Base-by-base conservation (phyloP, 2,797 vertebrate species). In the Perodicticus potto region DNA sequence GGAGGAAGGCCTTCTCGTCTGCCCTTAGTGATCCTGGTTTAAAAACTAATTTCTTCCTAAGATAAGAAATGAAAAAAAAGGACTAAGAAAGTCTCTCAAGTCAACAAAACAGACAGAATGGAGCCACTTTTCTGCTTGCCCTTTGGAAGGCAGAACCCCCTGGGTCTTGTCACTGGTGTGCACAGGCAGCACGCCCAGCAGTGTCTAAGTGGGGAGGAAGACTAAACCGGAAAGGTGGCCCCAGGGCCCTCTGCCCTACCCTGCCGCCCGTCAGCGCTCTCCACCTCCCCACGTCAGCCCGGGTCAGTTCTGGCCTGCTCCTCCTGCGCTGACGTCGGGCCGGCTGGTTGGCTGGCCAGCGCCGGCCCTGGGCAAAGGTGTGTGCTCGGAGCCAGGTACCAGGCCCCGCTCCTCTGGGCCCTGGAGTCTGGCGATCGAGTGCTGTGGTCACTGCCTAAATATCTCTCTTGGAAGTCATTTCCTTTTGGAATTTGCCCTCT, bases 401-500 rank as follows among this genome's bases (percentile, higher is more conserved):
- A 27, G 67, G 20, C 32, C 59, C 6, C 1, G 55, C 17, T 3
- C 37, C 61, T 55, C 72, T 14, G 32, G 93, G 84, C 19, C 72
- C 55, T 34, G 73, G 83, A 73, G 78, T 57, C 93, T 76, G 59
- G 43, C 0, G 65, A 34, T 69, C 32, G 12, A 40, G 63, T 32
- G 76, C 0, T 2, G 69, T 11, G 94, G 86, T 83, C 89, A 2
- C n/a, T n/a, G 87, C 95, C 65, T 86, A 78, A 94, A 37, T 81
- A 49, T 27, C 65, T 0, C 76, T 55, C 53, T 59, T 69, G 8
- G 88, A 93, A 92, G 81, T 84, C 27, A 55, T 20, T 95, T 92
- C 94, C 94, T 93, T 91, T 74, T 85, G 93, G 93, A 97, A 96
- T 95, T 96, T 96, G 94, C 85, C 86, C 84, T 63, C 40, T 84